Evolutionary conservation across 2,888 invertebrate species (phyloP).

Genomic region (Eristalis tenax): DNA sequence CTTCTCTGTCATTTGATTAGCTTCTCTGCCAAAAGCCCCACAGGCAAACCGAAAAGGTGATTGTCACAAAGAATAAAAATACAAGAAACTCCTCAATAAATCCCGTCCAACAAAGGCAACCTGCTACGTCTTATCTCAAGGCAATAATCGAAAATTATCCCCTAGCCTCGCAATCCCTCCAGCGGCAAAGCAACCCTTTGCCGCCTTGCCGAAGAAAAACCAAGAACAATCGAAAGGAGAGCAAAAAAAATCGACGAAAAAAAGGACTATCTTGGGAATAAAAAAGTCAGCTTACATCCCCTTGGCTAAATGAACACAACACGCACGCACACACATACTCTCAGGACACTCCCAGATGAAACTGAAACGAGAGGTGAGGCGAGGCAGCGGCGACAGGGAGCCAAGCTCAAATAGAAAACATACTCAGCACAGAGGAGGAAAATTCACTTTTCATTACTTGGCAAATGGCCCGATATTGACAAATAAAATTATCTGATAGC

Average conservation of each 20-base stretch:
- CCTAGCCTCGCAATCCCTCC: constrained; percentile 7
- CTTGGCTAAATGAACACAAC: constrained; percentile 59
- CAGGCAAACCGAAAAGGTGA: constrained; percentile 67
- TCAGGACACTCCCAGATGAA: constrained; percentile 28
- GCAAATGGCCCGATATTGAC: constrained; percentile 72
- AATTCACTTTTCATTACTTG: constrained; percentile 72
- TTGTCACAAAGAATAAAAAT: constrained; percentile 59
- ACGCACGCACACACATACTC: constrained; percentile 35
- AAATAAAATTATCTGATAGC: constrained; percentile 72
- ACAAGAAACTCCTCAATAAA: constrained; percentile 59
- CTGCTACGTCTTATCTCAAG: constrained; percentile 54
- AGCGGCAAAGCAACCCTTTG: constrained; percentile 62
- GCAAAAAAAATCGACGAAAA: constrained; percentile 10
- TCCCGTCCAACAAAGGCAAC: constrained; percentile 62
- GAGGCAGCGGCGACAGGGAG: not conserved
- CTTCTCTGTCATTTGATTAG: constrained; percentile 71
- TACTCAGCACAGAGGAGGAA: constrained; percentile 62
- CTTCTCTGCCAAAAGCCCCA: constrained; percentile 64
- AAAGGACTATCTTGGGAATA: constrained; percentile 6
- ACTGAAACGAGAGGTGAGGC: not conserved
- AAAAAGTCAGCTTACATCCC: constrained; percentile 53
- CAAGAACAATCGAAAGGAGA: not conserved
- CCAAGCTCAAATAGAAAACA: constrained; percentile 54
- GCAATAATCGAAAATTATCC: constrained; percentile 72
- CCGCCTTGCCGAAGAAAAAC: constrained; percentile 8